A percentile compares a stretch with the other conserved stretches of the same genome.
Evolutionary conservation across 2,888 invertebrate species (phyloP).

Genomic region (Plutella xylostella): DNA sequence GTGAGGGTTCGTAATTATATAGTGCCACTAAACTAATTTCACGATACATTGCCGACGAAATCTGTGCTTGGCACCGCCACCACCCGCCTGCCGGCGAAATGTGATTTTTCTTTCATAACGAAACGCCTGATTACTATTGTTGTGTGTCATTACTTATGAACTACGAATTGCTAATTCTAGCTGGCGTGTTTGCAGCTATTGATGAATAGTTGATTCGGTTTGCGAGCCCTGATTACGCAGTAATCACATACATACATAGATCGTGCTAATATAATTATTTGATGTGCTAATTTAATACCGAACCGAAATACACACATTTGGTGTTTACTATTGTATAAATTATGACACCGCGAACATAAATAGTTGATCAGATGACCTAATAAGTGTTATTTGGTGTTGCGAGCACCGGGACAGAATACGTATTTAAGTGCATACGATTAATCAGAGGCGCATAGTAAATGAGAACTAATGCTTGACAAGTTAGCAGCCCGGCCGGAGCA

Average conservation of each 20-base stretch:
- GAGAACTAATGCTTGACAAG: slow-evolving; percentile 32
- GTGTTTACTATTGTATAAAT: too few species aligned
- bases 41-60: slow-evolving; percentile 69
- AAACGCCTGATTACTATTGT: slow-evolving; percentile 61
- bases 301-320: too few species aligned
- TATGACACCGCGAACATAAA: too few species aligned
- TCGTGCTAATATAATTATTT: not conserved
- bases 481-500: slow-evolving; percentile 27
- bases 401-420: too few species aligned
- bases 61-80: slow-evolving; percentile 65
- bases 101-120: slow-evolving; percentile 56
- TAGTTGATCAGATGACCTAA: too few species aligned
- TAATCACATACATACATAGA: not conserved
- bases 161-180: slow-evolving; percentile 59
- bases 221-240: not conserved
- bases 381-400: too few species aligned
- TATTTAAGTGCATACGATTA: too few species aligned
- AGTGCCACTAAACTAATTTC: slow-evolving; percentile 70
- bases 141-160: slow-evolving; percentile 54
- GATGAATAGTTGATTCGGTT: slow-evolving; percentile 35
- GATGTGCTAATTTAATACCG: not conserved
- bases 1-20: slow-evolving; percentile 66
- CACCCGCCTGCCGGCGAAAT: slow-evolving; percentile 47
- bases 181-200: slow-evolving; percentile 29
- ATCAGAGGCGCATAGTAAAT: slow-evolving; percentile 27